Conservation (phyloP, 2,888 invertebrate species). For the Chrysomela aeneicollis region DNA sequence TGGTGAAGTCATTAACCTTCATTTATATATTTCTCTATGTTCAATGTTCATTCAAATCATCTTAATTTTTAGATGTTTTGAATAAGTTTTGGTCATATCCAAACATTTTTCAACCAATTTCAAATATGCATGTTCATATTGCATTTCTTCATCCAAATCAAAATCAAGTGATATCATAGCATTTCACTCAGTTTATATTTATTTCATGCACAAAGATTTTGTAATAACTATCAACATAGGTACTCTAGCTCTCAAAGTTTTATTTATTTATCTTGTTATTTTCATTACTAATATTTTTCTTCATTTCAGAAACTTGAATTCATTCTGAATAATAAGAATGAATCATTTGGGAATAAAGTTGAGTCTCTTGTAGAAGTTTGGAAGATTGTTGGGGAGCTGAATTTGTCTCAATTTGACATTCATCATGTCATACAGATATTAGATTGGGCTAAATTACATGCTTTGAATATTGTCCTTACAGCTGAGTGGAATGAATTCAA, state of each 20-base stretch:
- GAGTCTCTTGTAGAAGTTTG: constrained; percentile 56
- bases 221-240: too few relatives aligned
- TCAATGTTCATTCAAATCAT: neutral
- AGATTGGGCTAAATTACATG: constrained; percentile 59
- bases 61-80: neutral
- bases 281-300: constrained; percentile 27
- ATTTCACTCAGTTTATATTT: too few relatives aligned
- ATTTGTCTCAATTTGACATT: constrained; percentile 51
- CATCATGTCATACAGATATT: constrained; percentile 56
- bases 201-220: too few relatives aligned
- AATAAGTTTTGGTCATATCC: neutral
- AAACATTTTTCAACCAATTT: neutral
- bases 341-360: constrained; percentile 54
- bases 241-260: neutral
- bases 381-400: constrained; percentile 52
- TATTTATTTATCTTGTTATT: neutral
- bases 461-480: constrained; percentile 57
- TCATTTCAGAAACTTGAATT: constrained; percentile 56
- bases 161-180: too few relatives aligned
- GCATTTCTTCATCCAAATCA: neutral
- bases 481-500: constrained; percentile 58
- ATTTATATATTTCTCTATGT: too few relatives aligned
- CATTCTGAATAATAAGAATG: constrained; percentile 55
- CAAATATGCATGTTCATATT: neutral
- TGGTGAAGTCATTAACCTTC: too few relatives aligned